A percentile compares a stretch with the other conserved stretches of the same genome.
These are phyloP conservation scores for Chymomyza costata DNA, from an alignment of 1,140 invertebrate genomes.

Conservation along the genomic window DNA sequence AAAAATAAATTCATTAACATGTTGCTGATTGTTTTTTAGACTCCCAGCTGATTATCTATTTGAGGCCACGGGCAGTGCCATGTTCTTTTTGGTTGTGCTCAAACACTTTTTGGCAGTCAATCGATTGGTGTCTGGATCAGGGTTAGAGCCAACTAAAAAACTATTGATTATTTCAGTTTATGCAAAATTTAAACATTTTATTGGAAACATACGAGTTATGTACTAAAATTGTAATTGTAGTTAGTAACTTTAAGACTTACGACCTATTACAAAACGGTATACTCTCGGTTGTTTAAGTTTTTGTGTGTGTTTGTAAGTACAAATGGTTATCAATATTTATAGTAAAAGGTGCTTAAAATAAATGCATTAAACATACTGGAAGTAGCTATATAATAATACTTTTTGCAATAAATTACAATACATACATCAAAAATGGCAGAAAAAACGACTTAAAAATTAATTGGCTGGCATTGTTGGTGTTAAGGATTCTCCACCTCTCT, in stretches of 20 bases:
- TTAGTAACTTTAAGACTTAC: conserved; percentile 63
- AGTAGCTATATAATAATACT: conserved; percentile 67
- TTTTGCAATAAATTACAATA: conserved; percentile 62
- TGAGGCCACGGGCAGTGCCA: no score
- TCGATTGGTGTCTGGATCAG: conserved; percentile 44
- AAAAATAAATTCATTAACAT: conserved; percentile 68
- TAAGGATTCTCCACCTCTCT: background rate
- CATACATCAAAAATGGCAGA: conserved; percentile 54
- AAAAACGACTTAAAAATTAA: conserved; percentile 57
- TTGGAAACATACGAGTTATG: conserved; percentile 50
- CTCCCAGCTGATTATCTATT: conserved; percentile 40
- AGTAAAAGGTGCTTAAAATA: conserved; percentile 36
- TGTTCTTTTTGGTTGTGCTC: no score
- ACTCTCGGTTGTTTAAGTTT: no score
- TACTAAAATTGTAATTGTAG: conserved; percentile 58
- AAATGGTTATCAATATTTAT: background rate
- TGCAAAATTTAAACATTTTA: conserved; percentile 66
- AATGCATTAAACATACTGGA: conserved; percentile 64
- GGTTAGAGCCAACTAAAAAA: conserved; percentile 17
- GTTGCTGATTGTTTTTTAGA: background rate
- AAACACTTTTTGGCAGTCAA: conserved; percentile 18
- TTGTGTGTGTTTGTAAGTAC: conserved; percentile 6
- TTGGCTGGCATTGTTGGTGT: conserved; percentile 45
- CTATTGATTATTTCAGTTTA: conserved; percentile 10
- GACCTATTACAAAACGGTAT: conserved; percentile 56